phyloP scores from a whole-genome alignment of 2,113 vertebrate species.

The Solea senegalensis region DNA sequence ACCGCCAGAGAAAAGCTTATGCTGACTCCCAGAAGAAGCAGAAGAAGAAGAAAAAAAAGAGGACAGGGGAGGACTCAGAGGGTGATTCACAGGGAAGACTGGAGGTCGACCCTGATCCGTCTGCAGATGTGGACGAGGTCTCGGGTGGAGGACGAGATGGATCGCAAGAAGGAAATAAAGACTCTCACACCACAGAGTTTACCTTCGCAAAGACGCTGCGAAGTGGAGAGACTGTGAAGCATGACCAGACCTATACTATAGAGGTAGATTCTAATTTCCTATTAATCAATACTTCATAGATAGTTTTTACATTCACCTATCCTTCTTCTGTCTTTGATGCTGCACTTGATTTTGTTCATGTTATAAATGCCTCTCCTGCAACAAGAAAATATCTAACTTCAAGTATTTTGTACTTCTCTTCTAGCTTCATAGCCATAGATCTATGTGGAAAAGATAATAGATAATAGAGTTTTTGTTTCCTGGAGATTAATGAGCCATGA shows the following conservation, averaged over 20 bases:
- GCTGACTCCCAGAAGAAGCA: slow-evolving; percentile 89
- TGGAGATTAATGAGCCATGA: slow-evolving; percentile 7
- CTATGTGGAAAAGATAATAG: too few species aligned
- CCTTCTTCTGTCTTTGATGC: too few species aligned
- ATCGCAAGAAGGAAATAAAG: slow-evolving; percentile 69
- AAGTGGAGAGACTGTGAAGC: slow-evolving; percentile 84
- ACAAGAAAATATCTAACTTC: too few species aligned
- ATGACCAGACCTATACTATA: slow-evolving; percentile 84
- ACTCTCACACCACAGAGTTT: slow-evolving; percentile 78
- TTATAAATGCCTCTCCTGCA: too few species aligned
- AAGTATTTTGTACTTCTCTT: too few species aligned
- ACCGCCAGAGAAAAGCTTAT: slow-evolving; percentile 92
- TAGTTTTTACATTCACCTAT: too few species aligned
- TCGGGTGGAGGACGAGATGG: slow-evolving; percentile 63
- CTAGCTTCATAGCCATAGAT: too few species aligned
- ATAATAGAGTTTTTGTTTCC: slow-evolving; percentile 16
- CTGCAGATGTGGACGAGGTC: slow-evolving; percentile 71
- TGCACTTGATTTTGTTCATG: too few species aligned
- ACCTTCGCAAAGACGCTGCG: slow-evolving; percentile 80
- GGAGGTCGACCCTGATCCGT: slow-evolving; percentile 69
- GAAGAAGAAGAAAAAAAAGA: slow-evolving; percentile 89
- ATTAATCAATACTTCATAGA: too few species aligned
- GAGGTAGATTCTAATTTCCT: slow-evolving; percentile 82
- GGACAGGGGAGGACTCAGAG: slow-evolving; percentile 77
- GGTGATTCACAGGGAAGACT: slow-evolving; percentile 60